Base-by-base conservation (phyloP, 2,113 vertebrate genomes). In the Osmerus mordax region DNA sequence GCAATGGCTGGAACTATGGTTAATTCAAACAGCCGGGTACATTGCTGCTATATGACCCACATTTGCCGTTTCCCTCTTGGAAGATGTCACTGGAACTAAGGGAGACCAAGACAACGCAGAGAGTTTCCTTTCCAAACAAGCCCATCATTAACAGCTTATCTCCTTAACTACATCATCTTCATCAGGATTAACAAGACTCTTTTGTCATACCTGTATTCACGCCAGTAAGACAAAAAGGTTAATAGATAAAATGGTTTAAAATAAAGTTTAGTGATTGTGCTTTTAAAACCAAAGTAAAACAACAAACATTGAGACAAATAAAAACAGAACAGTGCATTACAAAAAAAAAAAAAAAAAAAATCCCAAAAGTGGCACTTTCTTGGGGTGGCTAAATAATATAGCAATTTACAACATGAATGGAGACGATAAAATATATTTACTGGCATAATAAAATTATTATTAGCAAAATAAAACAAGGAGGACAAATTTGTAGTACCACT, bases 211-310 rank as follows among this genome's bases (percentile, higher is more conserved):
- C 85, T 88, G 85, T 93, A 94, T 92, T 93, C 91, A 47, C 92
- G 93, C 94, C 94, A 92, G 90, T 92, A 95, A 94, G 94, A 96
- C 94, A 94, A 95, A 94, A 94, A 93, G 95, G 91, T 96, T 98
- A 96, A 97, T 96, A 96, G 94, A 96, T 95, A 97, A 92, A 96
- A 98, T 97, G 96, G 95, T 97, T 98, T 96, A 98, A 99, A 98
- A 98, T 95, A 98, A 98, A 98, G 95, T 99, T 96, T 98, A 98
- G 95, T 99, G 97, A 98, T 99, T 99, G 97, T 99, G 97, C 96
- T 99, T 99, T 99, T 97, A 96, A 98, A 98, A 98, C 95, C 94
- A 98, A 99, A 93, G 94, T 92, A 92, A 91, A 92, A 93, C 88
- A 91, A 90, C 83, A 87, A 91, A 92, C 91, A 90, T 85, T 63